phyloP scores from a whole-genome alignment of 2,888 invertebrate species.

The Thelaira solivaga region DNA sequence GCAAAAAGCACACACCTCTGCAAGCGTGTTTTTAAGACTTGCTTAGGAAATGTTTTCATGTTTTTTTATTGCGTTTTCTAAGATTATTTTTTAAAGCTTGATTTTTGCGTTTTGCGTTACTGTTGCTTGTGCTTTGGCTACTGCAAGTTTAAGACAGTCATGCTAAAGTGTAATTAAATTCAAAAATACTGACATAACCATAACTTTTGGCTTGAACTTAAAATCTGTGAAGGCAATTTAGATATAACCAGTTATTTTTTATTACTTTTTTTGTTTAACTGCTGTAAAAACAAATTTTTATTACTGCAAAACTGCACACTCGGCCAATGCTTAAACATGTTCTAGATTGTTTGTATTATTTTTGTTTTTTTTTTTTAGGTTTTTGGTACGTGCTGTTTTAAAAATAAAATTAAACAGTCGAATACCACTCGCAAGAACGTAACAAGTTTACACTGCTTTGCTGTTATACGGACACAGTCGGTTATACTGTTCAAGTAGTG shows the following conservation, averaged over 20 bases:
- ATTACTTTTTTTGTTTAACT: constrained; percentile 10
- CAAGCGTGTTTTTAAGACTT: constrained; percentile 32
- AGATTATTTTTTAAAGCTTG: too few relatives aligned
- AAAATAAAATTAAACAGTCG: constrained; percentile 33
- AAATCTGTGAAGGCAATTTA: constrained; percentile 57
- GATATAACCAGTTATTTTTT: constrained; percentile 58
- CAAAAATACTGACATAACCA: constrained; percentile 56
- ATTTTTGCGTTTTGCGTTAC: background rate
- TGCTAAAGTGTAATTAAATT: constrained; percentile 60
- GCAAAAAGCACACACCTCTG: too few relatives aligned
- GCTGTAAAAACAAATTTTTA: constrained; percentile 52
- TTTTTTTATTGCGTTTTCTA: background rate
- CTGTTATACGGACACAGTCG: background rate
- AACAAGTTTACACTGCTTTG: constrained; percentile 35
- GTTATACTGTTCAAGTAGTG: background rate
- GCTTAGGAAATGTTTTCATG: background rate
- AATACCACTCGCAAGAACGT: constrained; percentile 17
- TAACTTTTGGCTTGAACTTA: constrained; percentile 62
- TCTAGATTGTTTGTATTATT: constrained; percentile 27
- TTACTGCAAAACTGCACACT: constrained; percentile 37
- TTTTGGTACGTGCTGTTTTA: constrained; percentile 61
- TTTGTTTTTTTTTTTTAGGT: constrained; percentile 50
- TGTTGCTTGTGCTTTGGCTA: constrained; percentile 40
- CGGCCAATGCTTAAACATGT: constrained; percentile 19
- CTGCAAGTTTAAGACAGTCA: constrained; percentile 49